Base-by-base conservation (phyloP, 2,888 invertebrate species). In the Scaptomyza tumidula region DNA sequence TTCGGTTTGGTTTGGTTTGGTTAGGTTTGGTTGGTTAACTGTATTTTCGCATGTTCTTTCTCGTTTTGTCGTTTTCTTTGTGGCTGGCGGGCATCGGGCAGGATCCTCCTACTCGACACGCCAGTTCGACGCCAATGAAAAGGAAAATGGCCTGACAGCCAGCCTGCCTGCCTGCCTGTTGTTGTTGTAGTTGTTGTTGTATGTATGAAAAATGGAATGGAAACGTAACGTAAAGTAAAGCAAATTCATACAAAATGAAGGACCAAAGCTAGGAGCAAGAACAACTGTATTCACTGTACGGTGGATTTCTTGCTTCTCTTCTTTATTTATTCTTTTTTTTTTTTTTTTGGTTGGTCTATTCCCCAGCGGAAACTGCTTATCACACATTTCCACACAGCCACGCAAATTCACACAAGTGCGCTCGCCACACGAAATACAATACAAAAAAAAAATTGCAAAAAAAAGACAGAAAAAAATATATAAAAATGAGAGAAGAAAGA, bases 311-410 rank as follows among this genome's bases (percentile, higher is more conserved):
- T 16, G 41, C 5, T 41, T 65, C 41, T 39, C 4, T 62, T 11
- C 6, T 24, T 16, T 33, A 19, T 45, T 4, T 45, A 31, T 6
- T 31, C 2, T 48, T 31, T 7, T 16, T 48, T 14, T n/a, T n/a
- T 6, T n/a, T n/a, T 35, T 19, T 13, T n/a, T 50, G 35, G 63
- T 58, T 77, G 75, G 56, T 70, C 74, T 86, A 86, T 90, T 89
- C 86, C 88, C 88, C 48, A 68, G 84, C 88, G 89, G 80, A 89
- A 89, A 87, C 77, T 89, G 88, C 90, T 90, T 90, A 89, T 89
- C 90, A 89, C 86, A 89, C 88, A 90, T 89, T 89, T 88, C 75
- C 87, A 89, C 87, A 75, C 78, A 88, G 76, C 84, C 71, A 74
- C 74, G 85, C 77, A 80, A 74, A 79, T 83, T 76, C 80, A 67